phyloP scores from a whole-genome alignment of 1,140 invertebrate genomes.

The Heliconius melpomene region DNA sequence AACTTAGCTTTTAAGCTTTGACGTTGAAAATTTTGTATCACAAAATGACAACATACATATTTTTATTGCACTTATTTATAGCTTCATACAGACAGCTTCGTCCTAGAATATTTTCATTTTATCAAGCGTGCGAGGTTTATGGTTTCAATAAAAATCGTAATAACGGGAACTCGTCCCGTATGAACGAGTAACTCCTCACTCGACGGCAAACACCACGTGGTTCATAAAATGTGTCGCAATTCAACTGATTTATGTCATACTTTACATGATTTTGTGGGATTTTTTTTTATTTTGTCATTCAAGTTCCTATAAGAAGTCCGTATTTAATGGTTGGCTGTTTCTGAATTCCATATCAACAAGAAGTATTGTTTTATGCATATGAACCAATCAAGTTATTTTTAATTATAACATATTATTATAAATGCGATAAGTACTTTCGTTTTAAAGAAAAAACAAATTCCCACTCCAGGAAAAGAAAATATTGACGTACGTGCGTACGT shows the following conservation, averaged over 20 bases:
- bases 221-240: slow-evolving; percentile 11
- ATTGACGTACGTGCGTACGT: too few relatives aligned
- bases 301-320: not conserved
- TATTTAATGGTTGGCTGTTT: too few relatives aligned
- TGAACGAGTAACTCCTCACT: not conserved
- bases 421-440: too few relatives aligned
- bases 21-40: not conserved
- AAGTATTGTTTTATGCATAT: too few relatives aligned
- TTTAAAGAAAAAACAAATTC: too few relatives aligned
- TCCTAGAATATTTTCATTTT: slow-evolving; percentile 26
- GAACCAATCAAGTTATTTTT: too few relatives aligned
- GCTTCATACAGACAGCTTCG: slow-evolving; percentile 12
- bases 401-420: too few relatives aligned
- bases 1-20: not conserved
- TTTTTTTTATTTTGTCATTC: not conserved
- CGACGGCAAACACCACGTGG: not conserved
- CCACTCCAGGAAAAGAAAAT: too few relatives aligned
- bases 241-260: slow-evolving; percentile 1
- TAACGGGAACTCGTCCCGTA: slow-evolving; percentile 23
- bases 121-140: slow-evolving; percentile 17
- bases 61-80: not conserved
- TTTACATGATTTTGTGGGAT: not conserved
- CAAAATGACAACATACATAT: not conserved
- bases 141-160: slow-evolving; percentile 32
- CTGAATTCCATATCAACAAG: too few relatives aligned